Evolutionary conservation across 2,888 invertebrate species (phyloP).

Genomic region (Dynastes tityus): DNA sequence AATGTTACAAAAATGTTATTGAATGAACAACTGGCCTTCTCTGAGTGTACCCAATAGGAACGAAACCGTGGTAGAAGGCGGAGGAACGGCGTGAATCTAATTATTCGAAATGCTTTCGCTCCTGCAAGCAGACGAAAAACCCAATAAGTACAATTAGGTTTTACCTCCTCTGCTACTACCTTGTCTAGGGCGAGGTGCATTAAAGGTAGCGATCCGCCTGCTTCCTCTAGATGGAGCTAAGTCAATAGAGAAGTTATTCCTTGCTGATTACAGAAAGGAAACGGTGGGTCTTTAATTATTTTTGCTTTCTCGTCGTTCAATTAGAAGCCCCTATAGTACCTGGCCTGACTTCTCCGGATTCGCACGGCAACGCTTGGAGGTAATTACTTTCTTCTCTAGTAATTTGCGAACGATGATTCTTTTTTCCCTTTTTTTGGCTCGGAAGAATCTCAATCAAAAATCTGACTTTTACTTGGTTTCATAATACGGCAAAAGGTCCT

Average conservation of each 20-base stretch:
- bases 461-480: too few relatives aligned
- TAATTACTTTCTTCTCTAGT: slow-evolving; percentile 1
- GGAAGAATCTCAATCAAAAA: too few relatives aligned
- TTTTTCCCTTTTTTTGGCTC: too few relatives aligned
- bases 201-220: slow-evolving; percentile 33
- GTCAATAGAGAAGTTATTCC: slow-evolving; percentile 52
- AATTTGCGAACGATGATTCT: too few relatives aligned
- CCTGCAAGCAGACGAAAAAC: slow-evolving; percentile 9
- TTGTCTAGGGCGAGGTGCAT: slow-evolving; percentile 29
- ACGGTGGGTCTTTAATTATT: slow-evolving; percentile 50
- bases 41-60: too few relatives aligned
- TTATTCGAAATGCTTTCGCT: slow-evolving; percentile 39
- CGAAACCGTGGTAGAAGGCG: background rate
- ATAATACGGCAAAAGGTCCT: too few relatives aligned
- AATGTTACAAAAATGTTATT: too few relatives aligned
- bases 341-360: too few relatives aligned
- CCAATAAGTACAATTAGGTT: slow-evolving; percentile 47
- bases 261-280: slow-evolving; percentile 50
- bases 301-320: slow-evolving; percentile 47
- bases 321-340: slow-evolving; percentile 2
- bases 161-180: background rate
- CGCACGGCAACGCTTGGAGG: too few relatives aligned
- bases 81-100: slow-evolving; percentile 18
- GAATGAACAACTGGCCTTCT: too few relatives aligned
- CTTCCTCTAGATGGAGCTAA: slow-evolving; percentile 30